phyloP scores from a whole-genome alignment of 1,140 invertebrate genomes.

The Ectropis grisescens region DNA sequence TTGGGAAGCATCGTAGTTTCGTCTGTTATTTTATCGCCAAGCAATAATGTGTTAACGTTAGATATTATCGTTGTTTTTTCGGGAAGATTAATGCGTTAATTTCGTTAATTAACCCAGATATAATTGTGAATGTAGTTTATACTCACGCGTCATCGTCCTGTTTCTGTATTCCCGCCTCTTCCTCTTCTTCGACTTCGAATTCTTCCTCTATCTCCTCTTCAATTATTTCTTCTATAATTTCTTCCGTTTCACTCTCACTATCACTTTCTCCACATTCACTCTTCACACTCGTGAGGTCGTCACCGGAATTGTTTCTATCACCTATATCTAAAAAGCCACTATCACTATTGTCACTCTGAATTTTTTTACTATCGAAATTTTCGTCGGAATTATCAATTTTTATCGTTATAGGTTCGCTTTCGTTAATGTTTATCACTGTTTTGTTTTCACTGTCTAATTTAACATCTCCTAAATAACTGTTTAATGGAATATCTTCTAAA shows the following conservation, averaged over 20 bases:
- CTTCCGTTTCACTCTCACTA: slow-evolving; percentile 28
- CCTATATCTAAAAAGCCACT: slow-evolving; percentile 60
- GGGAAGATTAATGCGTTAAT: too few species aligned
- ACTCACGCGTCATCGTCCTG: slow-evolving; percentile 2
- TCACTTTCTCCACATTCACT: slow-evolving; percentile 29
- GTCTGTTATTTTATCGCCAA: too few species aligned
- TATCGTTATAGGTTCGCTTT: slow-evolving; percentile 24
- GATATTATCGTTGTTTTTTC: too few species aligned
- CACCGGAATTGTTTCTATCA: slow-evolving; percentile 37
- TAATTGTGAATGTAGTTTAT: too few species aligned
- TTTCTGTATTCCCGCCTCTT: slow-evolving; percentile 11
- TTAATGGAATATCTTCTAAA: too few species aligned
- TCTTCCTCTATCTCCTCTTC: slow-evolving; percentile 15
- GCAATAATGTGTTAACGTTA: too few species aligned
- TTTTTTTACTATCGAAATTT: slow-evolving; percentile 20
- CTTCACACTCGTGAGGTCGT: slow-evolving; percentile 36
- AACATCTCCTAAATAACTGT: too few species aligned
- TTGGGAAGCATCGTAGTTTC: too few species aligned
- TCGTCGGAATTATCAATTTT: slow-evolving; percentile 32
- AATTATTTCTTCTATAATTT: slow-evolving; percentile 22
- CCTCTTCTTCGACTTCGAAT: slow-evolving; percentile 10
- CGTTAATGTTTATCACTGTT: slow-evolving; percentile 35
- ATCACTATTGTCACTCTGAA: slow-evolving; percentile 60
- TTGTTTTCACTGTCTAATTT: too few species aligned
- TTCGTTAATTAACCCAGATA: too few species aligned